phyloP scores from a whole-genome alignment of 1,140 invertebrate species.

The Eupristina koningsbergeri region DNA sequence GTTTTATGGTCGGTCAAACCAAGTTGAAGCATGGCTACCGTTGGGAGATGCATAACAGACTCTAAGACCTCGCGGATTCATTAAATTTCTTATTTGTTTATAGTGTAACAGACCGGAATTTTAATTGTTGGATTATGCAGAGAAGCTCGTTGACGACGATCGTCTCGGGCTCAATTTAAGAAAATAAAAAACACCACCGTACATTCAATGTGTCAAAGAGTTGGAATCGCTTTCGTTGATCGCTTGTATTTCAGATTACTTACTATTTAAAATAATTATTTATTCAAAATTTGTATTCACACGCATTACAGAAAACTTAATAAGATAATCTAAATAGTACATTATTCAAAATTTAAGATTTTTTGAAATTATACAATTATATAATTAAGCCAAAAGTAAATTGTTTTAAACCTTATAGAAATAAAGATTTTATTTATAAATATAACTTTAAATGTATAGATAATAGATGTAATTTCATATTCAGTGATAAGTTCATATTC shows the following conservation, averaged over 20 bases:
- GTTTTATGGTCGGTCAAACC: not conserved
- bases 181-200: slow-evolving; percentile 24
- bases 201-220: slow-evolving; percentile 23
- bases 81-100: slow-evolving; percentile 50
- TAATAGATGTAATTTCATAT: too few species aligned
- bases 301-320: not conserved
- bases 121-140: slow-evolving; percentile 68
- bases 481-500: too few species aligned
- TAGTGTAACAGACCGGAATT: slow-evolving; percentile 49
- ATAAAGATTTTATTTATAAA: too few species aligned
- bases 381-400: too few species aligned
- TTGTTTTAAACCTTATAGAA: too few species aligned
- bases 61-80: slow-evolving; percentile 8
- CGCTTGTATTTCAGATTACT: not conserved
- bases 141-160: slow-evolving; percentile 55
- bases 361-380: too few species aligned
- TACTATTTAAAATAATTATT: not conserved
- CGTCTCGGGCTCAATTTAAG: slow-evolving; percentile 59
- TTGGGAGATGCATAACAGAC: slow-evolving; percentile 50
- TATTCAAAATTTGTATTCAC: not conserved
- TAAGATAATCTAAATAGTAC: not conserved
- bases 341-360: too few species aligned
- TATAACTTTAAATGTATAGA: too few species aligned
- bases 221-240: not conserved
- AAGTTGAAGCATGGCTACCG: slow-evolving; percentile 56